These are phyloP conservation scores for Hoplodrina blanda DNA, from an alignment of 2,888 invertebrate species.

Conservation along the genomic window DNA sequence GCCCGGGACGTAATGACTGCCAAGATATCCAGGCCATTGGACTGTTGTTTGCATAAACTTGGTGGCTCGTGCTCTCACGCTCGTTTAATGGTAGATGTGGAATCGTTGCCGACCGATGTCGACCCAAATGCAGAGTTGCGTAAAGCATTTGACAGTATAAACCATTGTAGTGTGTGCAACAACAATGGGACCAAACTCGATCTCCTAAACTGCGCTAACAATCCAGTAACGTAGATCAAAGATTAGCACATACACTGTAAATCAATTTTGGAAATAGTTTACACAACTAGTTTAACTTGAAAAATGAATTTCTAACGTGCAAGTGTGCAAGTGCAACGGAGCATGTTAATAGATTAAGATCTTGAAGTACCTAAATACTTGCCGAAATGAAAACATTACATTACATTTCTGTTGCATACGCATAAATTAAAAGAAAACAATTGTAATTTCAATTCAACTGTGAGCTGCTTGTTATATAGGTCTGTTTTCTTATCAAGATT, in stretches of 20 bases:
- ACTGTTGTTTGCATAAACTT: slow-evolving; percentile 83
- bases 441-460: slow-evolving; percentile 18
- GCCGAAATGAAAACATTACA: slow-evolving; percentile 38
- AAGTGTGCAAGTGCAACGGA: slow-evolving; percentile 6
- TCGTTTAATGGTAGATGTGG: slow-evolving; percentile 73
- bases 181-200: slow-evolving; percentile 50
- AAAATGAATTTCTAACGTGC: slow-evolving; percentile 38
- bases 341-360: slow-evolving; percentile 41
- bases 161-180: slow-evolving; percentile 53
- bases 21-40: slow-evolving; percentile 78
- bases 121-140: slow-evolving; percentile 76
- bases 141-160: slow-evolving; percentile 71
- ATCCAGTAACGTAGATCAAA: slow-evolving; percentile 32
- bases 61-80: slow-evolving; percentile 77
- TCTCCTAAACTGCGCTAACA: slow-evolving; percentile 31
- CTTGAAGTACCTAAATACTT: slow-evolving; percentile 30
- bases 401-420: slow-evolving; percentile 21
- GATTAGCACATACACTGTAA: slow-evolving; percentile 25
- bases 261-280: slow-evolving; percentile 41
- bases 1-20: slow-evolving; percentile 80
- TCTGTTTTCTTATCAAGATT: background rate
- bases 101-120: slow-evolving; percentile 68
- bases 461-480: background rate
- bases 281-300: slow-evolving; percentile 36
- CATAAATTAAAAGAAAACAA: slow-evolving; percentile 7